Percentiles rank a stretch among this genome's conserved stretches.
Evolutionary conservation across 35 echinoderm and acorn worm species (phyloP).

Genomic region (Heliocidaris tuberculata): DNA sequence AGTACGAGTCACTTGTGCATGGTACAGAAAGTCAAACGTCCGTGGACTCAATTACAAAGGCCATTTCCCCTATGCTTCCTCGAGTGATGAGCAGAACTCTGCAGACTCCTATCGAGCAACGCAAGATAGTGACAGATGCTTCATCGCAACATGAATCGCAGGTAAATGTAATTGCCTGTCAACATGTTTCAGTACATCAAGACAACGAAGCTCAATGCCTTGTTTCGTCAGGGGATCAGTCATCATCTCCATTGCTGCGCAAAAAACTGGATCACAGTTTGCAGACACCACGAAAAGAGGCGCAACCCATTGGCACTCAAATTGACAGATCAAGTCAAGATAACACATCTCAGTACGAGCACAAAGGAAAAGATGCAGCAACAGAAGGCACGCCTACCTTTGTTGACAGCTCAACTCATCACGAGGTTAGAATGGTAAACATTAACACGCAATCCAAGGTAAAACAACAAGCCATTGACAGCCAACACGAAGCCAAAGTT

Average conservation of each 20-base stretch:
- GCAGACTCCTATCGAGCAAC: neutral
- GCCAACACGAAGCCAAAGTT: neutral
- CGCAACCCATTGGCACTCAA: neutral
- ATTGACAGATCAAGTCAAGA: neutral
- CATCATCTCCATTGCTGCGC: neutral
- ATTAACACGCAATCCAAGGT: neutral
- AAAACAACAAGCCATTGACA: neutral
- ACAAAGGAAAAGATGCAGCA: neutral
- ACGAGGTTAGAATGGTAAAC: neutral
- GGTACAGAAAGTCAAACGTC: neutral
- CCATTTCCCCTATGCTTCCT: conserved; percentile 20
- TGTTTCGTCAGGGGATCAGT: neutral
- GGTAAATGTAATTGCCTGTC: neutral
- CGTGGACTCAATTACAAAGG: conserved; percentile 6
- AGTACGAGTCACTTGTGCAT: neutral
- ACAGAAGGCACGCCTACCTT: neutral
- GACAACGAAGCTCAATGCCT: neutral
- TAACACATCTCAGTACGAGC: neutral
- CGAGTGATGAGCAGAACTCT: neutral
- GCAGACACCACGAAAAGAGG: neutral
- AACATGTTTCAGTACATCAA: neutral
- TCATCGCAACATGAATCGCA: neutral
- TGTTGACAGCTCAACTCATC: neutral
- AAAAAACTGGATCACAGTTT: neutral
- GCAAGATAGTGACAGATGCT: neutral